A percentile compares a stretch with the other conserved stretches of the same genome.
phyloP scores from a whole-genome alignment of 1,140 invertebrate genomes.

The Leguminivora glycinivorella region DNA sequence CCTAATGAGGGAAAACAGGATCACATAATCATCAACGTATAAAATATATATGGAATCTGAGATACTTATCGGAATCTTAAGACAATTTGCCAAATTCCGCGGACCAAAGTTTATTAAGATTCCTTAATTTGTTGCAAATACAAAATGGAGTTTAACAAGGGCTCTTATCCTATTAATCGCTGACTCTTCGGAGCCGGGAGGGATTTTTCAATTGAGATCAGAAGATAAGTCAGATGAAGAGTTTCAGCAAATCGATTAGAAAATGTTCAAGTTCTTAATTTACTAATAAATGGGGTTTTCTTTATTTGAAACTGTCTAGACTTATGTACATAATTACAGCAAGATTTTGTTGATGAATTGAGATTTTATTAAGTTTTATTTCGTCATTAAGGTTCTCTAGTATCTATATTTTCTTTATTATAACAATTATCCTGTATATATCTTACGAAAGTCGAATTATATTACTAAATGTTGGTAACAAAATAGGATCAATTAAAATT shows the following conservation, averaged over 20 bases:
- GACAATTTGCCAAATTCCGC: neutral
- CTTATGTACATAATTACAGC: too few species aligned
- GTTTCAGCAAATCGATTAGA: slow-evolving; percentile 16
- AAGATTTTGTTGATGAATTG: too few species aligned
- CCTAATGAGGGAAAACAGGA: too few species aligned
- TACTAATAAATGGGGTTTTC: neutral
- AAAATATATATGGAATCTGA: neutral
- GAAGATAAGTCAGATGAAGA: slow-evolving; percentile 22
- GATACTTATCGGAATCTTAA: neutral
- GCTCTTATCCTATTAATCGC: neutral
- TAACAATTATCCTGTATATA: too few species aligned
- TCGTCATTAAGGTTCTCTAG: too few species aligned
- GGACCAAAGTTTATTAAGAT: slow-evolving; percentile 4
- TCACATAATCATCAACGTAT: neutral
- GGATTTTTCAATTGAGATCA: slow-evolving; percentile 14
- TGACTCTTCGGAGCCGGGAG: slow-evolving; percentile 6
- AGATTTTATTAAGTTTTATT: too few species aligned
- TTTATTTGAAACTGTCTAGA: neutral
- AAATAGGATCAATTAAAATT: too few species aligned
- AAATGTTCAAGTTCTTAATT: neutral
- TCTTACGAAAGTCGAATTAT: too few species aligned
- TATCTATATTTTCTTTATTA: too few species aligned
- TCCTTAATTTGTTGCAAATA: slow-evolving; percentile 7
- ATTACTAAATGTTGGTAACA: too few species aligned
- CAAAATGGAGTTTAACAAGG: slow-evolving; percentile 10